A percentile compares a stretch with the other conserved stretches of the same genome.
Conservation (phyloP, 2,113 vertebrate genomes). For the Fulmarus glacialis region DNA sequence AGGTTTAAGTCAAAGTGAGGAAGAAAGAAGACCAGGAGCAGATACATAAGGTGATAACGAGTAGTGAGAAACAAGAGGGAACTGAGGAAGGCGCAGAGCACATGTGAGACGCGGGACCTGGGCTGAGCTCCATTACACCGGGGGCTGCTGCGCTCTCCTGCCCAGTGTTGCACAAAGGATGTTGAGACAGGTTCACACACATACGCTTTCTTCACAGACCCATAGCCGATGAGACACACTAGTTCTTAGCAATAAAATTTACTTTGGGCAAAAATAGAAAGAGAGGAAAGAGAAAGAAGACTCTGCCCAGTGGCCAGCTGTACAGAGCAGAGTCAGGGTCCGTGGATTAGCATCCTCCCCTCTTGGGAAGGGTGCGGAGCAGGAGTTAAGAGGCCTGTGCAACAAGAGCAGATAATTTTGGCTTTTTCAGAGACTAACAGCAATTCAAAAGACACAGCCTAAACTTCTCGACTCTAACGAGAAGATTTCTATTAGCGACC, state of each 20-base stretch:
- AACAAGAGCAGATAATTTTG: background rate
- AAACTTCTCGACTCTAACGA: background rate
- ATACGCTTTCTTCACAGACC: background rate
- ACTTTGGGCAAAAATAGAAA: background rate
- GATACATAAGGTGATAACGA: background rate
- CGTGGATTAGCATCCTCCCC: background rate
- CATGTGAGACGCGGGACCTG: fast-evolving
- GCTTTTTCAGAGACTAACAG: background rate
- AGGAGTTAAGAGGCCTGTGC: background rate
- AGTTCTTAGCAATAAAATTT: background rate
- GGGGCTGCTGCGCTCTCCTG: background rate
- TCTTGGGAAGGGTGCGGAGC: background rate
- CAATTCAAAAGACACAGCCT: background rate
- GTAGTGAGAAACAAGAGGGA: background rate
- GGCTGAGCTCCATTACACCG: background rate
- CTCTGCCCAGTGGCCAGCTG: fast-evolving
- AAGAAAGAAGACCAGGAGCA: background rate
- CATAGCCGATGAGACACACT: fast-evolving
- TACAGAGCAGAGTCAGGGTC: background rate
- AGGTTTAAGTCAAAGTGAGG: background rate
- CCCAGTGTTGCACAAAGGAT: background rate
- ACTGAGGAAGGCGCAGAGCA: background rate
- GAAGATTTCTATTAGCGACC: background rate
- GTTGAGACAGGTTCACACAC: background rate
- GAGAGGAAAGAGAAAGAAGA: background rate